phyloP scores from a whole-genome alignment of 2,888 invertebrate genomes.

The Siphlonurus alternatus region DNA sequence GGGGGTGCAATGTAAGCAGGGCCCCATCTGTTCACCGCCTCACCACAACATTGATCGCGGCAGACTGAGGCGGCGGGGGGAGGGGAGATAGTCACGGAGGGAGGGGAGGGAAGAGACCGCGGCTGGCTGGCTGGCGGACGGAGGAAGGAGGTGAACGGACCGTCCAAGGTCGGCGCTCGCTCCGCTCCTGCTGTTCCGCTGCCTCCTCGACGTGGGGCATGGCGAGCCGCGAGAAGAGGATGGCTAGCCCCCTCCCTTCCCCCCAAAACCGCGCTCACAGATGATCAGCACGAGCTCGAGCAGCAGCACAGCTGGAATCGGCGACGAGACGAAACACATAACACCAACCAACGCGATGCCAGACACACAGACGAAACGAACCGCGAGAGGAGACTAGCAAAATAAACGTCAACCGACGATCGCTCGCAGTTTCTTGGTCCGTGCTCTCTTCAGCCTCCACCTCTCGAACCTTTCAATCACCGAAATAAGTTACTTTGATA shows the following conservation, averaged over 20 bases:
- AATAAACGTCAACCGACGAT: not conserved
- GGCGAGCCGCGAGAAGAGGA: not conserved
- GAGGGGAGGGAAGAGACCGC: not conserved
- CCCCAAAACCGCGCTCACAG: not conserved
- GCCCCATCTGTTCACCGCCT: not conserved
- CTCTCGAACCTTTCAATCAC: no score
- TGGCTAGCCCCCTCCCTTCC: not conserved
- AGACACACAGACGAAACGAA: not conserved
- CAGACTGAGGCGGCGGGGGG: not conserved
- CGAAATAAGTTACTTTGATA: no score
- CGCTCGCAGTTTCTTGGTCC: no score
- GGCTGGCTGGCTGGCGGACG: not conserved
- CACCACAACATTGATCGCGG: not conserved
- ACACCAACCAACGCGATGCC: not conserved
- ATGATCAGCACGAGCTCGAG: not conserved
- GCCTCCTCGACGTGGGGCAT: not conserved
- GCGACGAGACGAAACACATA: no score
- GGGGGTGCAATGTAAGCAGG: not conserved
- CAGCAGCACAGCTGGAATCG: not conserved
- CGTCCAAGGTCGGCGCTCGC: constrained; percentile 2
- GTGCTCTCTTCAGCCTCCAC: no score
- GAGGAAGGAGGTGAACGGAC: constrained; percentile 3
- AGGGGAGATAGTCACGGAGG: not conserved
- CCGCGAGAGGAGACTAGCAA: not conserved
- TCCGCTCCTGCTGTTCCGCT: not conserved